A percentile compares a stretch with the other conserved stretches of the same genome.
Evolutionary conservation across 2,113 vertebrate genomes (phyloP).

Genomic region (Syngnathoides biaculeatus): DNA sequence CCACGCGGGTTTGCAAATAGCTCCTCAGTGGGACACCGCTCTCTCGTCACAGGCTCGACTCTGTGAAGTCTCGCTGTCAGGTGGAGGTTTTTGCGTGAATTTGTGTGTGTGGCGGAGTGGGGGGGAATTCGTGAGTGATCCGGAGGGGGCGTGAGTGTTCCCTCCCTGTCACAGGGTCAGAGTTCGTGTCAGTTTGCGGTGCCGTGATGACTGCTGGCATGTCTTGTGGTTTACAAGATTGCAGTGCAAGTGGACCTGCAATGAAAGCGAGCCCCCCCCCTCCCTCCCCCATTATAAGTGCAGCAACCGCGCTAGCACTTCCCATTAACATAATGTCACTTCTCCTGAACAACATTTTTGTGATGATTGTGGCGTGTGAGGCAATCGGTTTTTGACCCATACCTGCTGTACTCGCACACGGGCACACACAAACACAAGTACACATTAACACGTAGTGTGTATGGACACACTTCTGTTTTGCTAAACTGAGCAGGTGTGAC

Average conservation of each 20-base stretch:
- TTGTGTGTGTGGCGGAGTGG: not conserved
- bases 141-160: slow-evolving; percentile 6
- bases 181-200: slow-evolving; percentile 54
- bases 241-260: slow-evolving; percentile 35
- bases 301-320: slow-evolving; percentile 36
- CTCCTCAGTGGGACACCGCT: slow-evolving; percentile 57
- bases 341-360: slow-evolving; percentile 39
- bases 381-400: slow-evolving; percentile 16
- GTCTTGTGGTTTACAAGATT: slow-evolving; percentile 44
- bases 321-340: slow-evolving; percentile 62
- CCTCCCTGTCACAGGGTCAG: slow-evolving; percentile 58
- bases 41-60: slow-evolving; percentile 46
- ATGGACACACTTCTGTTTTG: no score
- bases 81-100: slow-evolving; percentile 23
- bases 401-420: not conserved
- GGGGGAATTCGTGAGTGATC: no score
- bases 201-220: slow-evolving; percentile 56
- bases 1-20: slow-evolving; percentile 60
- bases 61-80: slow-evolving; percentile 63
- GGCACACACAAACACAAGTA: not conserved
- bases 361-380: slow-evolving; percentile 28
- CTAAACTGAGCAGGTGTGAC: not conserved
- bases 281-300: slow-evolving; percentile 19
- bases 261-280: slow-evolving; percentile 14
- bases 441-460: no score